Percentiles rank a stretch among this genome's conserved stretches.
These are phyloP conservation scores for Yponomeuta evonymella DNA, from an alignment of 2,888 invertebrate species.

Conservation along the genomic window DNA sequence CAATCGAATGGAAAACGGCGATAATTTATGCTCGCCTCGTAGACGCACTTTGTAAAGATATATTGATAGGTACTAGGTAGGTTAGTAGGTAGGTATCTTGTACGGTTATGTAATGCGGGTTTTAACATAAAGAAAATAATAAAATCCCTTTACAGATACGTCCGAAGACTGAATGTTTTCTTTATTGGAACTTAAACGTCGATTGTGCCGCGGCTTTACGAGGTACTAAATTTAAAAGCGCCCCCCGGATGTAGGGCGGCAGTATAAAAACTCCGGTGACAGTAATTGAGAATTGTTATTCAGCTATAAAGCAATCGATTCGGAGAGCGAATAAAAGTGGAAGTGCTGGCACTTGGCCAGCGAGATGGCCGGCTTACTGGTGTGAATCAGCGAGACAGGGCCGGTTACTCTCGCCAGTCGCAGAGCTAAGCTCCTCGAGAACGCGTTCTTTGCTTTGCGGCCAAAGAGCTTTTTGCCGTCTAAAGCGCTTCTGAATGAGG, in stretches of 20 bases:
- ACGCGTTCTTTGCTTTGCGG: conserved; percentile 56
- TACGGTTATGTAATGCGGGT: background rate
- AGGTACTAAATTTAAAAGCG: conserved; percentile 53
- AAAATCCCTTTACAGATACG: conserved; percentile 26
- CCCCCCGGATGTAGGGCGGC: conserved; percentile 48
- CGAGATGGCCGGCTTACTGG: conserved; percentile 45
- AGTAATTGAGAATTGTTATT: conserved; percentile 60
- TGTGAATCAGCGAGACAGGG: conserved; percentile 38
- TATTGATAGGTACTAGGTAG: too few relatives aligned
- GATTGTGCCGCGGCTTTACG: conserved; percentile 42
- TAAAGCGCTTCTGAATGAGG: conserved; percentile 47
- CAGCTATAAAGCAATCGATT: conserved; percentile 65
- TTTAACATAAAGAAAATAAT: background rate
- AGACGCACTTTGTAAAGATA: background rate
- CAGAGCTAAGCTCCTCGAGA: conserved; percentile 56
- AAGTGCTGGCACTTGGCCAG: conserved; percentile 62
- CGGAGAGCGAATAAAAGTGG: conserved; percentile 56
- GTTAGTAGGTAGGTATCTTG: too few relatives aligned
- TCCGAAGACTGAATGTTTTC: conserved; percentile 30
- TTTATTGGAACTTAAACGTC: conserved; percentile 33
- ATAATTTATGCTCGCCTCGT: background rate
- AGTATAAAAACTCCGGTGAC: conserved; percentile 49
- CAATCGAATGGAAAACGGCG: background rate
- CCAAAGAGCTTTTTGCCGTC: conserved; percentile 53
- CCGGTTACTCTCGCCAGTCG: conserved; percentile 52